Evolutionary conservation across 2,797 vertebrate genomes (phyloP).

Genomic region (Pantherophis vulpinus): DNA sequence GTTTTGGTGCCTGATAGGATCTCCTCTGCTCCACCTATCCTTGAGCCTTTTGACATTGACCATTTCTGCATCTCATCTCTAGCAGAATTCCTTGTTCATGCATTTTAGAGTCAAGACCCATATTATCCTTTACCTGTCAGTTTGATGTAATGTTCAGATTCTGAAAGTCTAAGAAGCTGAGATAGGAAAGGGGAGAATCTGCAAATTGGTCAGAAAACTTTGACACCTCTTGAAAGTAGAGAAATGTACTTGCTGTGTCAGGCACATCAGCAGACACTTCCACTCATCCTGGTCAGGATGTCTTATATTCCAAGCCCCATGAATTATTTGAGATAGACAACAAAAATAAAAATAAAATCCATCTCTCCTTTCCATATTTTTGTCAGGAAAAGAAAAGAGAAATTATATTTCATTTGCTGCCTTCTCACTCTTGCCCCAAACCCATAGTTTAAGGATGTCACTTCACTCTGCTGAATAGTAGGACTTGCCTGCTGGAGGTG

Average conservation of each 20-base stretch:
- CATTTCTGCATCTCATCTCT: neutral
- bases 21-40: neutral
- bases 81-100: neutral
- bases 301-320: neutral
- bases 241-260: neutral
- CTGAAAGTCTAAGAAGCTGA: neutral
- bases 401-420: neutral
- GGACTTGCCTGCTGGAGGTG: neutral
- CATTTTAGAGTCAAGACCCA: neutral
- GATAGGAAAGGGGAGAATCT: neutral
- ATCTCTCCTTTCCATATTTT: neutral
- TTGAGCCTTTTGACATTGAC: neutral
- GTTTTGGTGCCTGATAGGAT: neutral
- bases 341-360: neutral
- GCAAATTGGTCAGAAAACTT: neutral
- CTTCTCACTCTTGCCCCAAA: neutral
- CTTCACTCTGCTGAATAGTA: neutral
- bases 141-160: neutral
- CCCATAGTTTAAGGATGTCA: neutral
- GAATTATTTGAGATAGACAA: neutral
- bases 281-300: neutral
- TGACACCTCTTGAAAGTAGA: neutral
- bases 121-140: neutral
- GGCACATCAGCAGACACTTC: neutral
- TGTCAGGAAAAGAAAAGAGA: neutral